A percentile compares a stretch with the other conserved stretches of the same genome.
Evolutionary conservation across 2,888 invertebrate species (phyloP).

Genomic region (Tenthredo notha): DNA sequence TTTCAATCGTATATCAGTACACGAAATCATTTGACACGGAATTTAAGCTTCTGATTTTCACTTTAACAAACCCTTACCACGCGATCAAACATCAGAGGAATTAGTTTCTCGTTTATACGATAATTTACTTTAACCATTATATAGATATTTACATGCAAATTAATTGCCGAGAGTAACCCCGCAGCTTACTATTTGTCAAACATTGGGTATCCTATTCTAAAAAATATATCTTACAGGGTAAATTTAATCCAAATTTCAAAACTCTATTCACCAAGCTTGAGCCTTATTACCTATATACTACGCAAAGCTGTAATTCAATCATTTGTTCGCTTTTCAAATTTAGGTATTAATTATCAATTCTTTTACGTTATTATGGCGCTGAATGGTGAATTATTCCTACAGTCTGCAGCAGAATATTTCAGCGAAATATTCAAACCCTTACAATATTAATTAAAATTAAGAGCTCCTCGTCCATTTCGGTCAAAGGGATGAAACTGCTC

Average conservation of each 20-base stretch:
- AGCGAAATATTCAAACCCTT: background rate
- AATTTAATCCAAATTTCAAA: background rate
- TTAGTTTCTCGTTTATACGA: background rate
- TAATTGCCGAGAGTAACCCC: conserved; percentile 5
- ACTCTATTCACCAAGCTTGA: background rate
- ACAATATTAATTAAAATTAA: background rate
- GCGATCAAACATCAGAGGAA: background rate
- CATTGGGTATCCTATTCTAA: background rate
- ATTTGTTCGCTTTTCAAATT: background rate
- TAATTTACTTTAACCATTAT: background rate
- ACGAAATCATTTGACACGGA: background rate
- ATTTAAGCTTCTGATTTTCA: background rate
- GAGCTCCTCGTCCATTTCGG: background rate
- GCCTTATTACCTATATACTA: background rate
- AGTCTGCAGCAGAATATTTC: background rate
- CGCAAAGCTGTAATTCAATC: background rate
- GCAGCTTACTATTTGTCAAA: conserved; percentile 11
- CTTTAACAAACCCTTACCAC: background rate
- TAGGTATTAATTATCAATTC: background rate
- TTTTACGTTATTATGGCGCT: background rate
- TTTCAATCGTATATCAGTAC: background rate
- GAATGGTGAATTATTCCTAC: background rate
- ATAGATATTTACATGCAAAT: conserved; percentile 4
- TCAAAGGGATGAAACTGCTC: background rate
- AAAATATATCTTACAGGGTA: background rate